Evolutionary conservation across 1,140 invertebrate species (phyloP), one percentile per base, ranked within the genome.

Genomic region (Zaprionus lachaisei): DNA sequence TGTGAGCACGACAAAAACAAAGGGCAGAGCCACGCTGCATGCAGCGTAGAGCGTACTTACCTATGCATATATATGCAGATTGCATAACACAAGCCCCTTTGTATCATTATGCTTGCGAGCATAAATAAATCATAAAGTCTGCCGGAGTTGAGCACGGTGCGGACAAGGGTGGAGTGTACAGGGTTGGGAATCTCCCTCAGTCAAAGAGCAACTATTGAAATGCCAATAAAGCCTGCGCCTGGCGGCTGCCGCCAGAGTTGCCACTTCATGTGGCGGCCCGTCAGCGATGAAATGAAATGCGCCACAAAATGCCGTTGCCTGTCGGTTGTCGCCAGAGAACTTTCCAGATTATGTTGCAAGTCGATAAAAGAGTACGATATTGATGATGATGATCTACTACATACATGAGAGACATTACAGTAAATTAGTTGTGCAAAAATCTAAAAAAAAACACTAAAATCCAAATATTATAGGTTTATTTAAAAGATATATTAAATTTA

Each of bases 41-140:
- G 31, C 57, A 38, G 37, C 38, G 37, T 56, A 41, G 51, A 64
- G 70, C 60, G 54, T 75, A 71, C 67, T 70, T 75, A 63, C 58
- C 51, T 86, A 86, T 86, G 83, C 76, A 87, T 83, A 83, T 87
- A 72, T 87, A 86, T 87, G 83, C 62, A 87, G 77, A 87, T 86
- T 86, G 83, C 83, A 86, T 83, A 87, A 83, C 73, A 72, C 73
- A 70, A 81, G 84, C 83, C 51, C 81, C 83, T 89, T 89, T 89
- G 84, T 89, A 83, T 89, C 80, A 89, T 89, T 89, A 89, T 81
- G 79, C 76, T 81, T 65, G 47, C 66, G 84, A 80, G 81, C 79
- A 89, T 89, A 89, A 79, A 89, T 89, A 89, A 89, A 89, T 89
- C 81, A 89, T 89, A 83, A 89, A 74, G 41, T 47, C 38, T 41